Conservation (phyloP, 2,113 vertebrate genomes). For the Crotophaga sulcirostris region DNA sequence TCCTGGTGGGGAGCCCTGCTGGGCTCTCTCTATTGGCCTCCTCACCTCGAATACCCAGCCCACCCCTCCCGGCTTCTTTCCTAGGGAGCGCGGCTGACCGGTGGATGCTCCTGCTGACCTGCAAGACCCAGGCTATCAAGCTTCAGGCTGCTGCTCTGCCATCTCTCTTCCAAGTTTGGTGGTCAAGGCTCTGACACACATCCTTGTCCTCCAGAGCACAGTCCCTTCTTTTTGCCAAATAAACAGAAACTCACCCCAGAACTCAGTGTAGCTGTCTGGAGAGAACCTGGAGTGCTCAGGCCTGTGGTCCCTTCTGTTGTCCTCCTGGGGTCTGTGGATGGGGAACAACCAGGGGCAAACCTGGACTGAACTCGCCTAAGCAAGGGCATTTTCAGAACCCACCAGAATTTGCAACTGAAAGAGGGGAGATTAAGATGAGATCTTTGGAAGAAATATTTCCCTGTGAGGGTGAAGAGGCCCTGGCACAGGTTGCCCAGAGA, state of each 20-base stretch:
- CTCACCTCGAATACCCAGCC: not conserved
- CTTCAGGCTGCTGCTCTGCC: not conserved
- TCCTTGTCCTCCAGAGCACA: not conserved
- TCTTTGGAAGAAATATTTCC: too few relatives aligned
- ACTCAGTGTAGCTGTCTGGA: not conserved
- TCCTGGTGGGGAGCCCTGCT: not conserved
- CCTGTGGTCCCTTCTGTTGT: not conserved
- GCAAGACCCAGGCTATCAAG: not conserved
- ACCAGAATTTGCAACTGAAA: not conserved
- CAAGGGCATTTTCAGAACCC: not conserved
- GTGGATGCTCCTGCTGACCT: not conserved
- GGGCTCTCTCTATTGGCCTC: not conserved
- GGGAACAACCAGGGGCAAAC: not conserved
- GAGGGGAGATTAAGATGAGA: too few relatives aligned
- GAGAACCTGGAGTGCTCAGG: not conserved
- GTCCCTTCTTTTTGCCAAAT: constrained; percentile 1
- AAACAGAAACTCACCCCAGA: not conserved
- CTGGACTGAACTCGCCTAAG: not conserved
- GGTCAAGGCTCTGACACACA: not conserved
- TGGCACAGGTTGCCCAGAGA: too few relatives aligned
- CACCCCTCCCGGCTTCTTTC: not conserved
- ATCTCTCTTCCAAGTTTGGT: not conserved
- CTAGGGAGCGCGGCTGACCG: not conserved
- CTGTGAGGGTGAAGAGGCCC: too few relatives aligned
- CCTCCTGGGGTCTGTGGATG: not conserved